Evolutionary conservation across 2,113 vertebrate genomes (phyloP).

Genomic region (Carassius auratus): DNA sequence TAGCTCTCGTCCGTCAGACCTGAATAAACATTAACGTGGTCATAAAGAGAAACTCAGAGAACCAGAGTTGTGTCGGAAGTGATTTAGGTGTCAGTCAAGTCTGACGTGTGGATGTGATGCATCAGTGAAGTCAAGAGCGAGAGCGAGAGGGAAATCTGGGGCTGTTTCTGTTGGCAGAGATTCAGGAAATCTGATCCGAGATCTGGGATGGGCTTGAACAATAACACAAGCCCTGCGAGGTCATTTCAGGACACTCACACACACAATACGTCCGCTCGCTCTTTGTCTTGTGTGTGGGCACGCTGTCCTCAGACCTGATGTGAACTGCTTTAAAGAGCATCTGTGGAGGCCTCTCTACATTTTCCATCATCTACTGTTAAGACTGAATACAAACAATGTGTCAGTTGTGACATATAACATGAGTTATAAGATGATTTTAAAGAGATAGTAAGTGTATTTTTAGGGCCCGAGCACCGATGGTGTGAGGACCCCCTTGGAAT

Average conservation of each 20-base stretch:
- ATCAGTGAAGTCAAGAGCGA: constrained; percentile 21
- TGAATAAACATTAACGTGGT: background rate
- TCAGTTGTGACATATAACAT: too few relatives aligned
- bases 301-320: background rate
- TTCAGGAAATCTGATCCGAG: constrained; percentile 60
- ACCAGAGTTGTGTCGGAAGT: background rate
- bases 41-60: background rate
- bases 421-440: too few relatives aligned
- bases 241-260: constrained; percentile 60
- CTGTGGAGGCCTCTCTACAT: background rate
- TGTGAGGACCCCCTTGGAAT: too few relatives aligned
- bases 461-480: too few relatives aligned
- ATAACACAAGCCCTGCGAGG: constrained; percentile 61
- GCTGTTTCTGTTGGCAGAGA: constrained; percentile 64
- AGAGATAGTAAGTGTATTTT: too few relatives aligned
- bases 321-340: background rate
- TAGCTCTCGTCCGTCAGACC: background rate
- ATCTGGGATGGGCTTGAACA: constrained; percentile 60
- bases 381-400: too few relatives aligned
- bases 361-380: too few relatives aligned
- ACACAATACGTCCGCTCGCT: constrained; percentile 40
- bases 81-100: constrained; percentile 43
- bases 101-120: background rate
- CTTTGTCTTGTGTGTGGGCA: background rate
- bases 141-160: constrained; percentile 33